Conservation (phyloP, 1,140 invertebrate genomes). For the Ceratina calcarata region DNA sequence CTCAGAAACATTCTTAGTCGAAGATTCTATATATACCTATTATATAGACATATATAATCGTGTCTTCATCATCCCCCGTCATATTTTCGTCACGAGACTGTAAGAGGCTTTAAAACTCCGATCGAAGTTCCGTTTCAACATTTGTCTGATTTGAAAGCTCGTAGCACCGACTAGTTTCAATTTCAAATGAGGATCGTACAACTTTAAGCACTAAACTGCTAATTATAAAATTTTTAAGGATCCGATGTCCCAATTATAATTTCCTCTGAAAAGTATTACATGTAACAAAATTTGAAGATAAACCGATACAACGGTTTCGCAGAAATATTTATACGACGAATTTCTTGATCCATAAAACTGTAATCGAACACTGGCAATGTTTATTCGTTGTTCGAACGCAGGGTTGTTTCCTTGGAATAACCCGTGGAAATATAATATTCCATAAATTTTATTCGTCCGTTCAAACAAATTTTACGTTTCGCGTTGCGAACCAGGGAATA, state of each 20-base stretch:
- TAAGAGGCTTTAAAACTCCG: neutral
- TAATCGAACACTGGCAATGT: neutral
- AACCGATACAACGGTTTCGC: too few relatives aligned
- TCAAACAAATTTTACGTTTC: slow-evolving; percentile 4
- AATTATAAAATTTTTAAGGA: too few relatives aligned
- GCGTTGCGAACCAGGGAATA: neutral
- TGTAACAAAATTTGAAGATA: too few relatives aligned
- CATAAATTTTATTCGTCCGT: neutral
- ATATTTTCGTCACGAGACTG: neutral
- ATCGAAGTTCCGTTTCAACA: too few relatives aligned
- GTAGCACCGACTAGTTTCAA: neutral
- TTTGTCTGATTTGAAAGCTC: too few relatives aligned
- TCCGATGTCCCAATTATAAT: too few relatives aligned
- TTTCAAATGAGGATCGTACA: too few relatives aligned
- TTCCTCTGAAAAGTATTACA: too few relatives aligned
- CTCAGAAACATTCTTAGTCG: neutral
- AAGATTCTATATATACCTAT: neutral
- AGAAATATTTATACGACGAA: too few relatives aligned
- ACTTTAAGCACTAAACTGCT: too few relatives aligned
- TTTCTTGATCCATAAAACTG: too few relatives aligned
- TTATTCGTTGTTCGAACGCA: neutral
- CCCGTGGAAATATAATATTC: neutral
- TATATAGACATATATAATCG: slow-evolving; percentile 5
- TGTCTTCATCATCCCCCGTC: neutral
- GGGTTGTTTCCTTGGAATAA: neutral